phyloP scores from a whole-genome alignment of 1,140 invertebrate genomes.

The Phortica variegata region DNA sequence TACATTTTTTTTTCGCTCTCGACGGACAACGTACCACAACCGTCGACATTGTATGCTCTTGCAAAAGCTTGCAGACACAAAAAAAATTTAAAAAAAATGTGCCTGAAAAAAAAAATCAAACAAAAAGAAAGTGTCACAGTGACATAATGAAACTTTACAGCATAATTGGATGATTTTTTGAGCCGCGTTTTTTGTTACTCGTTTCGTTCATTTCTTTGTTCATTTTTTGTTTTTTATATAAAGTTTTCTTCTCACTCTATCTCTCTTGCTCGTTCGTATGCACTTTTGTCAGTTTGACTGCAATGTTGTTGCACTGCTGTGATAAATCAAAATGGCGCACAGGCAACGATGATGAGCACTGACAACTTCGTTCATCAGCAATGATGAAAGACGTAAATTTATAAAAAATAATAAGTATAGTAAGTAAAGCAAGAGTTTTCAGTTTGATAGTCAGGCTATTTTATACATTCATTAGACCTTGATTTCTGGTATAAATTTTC shows the following conservation, averaged over 20 bases:
- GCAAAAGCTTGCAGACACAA: neutral
- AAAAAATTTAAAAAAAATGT: neutral
- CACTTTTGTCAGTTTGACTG: too few species aligned
- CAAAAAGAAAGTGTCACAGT: neutral
- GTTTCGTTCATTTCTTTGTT: conserved; percentile 9
- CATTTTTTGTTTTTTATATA: neutral
- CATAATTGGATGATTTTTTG: conserved; percentile 42
- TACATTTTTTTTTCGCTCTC: too few species aligned
- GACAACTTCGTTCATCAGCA: too few species aligned
- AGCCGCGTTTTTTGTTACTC: neutral
- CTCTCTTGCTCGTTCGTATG: neutral
- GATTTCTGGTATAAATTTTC: too few species aligned
- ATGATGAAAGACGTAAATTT: too few species aligned
- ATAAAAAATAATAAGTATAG: too few species aligned
- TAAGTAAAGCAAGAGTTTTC: too few species aligned
- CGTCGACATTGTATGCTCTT: neutral
- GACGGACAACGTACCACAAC: neutral
- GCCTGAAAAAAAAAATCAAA: conserved; percentile 3
- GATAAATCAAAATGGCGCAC: conserved; percentile 44
- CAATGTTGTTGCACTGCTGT: too few species aligned
- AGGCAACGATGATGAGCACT: too few species aligned
- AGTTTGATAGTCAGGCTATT: too few species aligned
- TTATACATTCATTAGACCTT: too few species aligned
- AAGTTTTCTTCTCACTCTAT: conserved; percentile 2
- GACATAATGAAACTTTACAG: conserved; percentile 49